Evolutionary conservation across 2,113 vertebrate genomes (phyloP), one percentile per base, ranked within the genome.

Genomic region (Panurus biarmicus): DNA sequence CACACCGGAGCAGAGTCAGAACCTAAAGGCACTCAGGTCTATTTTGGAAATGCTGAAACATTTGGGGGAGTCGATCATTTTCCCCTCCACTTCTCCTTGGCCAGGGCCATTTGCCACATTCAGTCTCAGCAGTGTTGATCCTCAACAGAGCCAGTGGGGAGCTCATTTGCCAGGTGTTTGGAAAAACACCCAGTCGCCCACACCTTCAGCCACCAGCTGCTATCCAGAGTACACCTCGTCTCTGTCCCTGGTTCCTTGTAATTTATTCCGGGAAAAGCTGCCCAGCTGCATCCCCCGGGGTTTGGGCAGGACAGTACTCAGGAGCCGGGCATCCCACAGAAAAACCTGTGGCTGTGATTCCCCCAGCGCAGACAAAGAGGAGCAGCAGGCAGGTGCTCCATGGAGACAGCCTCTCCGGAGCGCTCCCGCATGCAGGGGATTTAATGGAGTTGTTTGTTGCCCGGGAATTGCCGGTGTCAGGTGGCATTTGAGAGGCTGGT

Each of bases 381-480:
- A 95, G 87, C 84, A 65, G 77, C 94, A 74, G 94, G 81, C 75
- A 70, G 95, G 80, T 66, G 91, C 91, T 87, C 91, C 81, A 70
- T 75, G 85, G 95, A 89, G 91, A 87, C 88, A 22, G 90, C 26
- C 74, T 33, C 94, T 80, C 48, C 18, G 0, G 64, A 80, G 82
- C 35, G 1, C 20, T 65, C 92, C 31, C 8, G 14, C 93, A 53
- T 6, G 86, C 86, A n/a, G 10, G 38, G 88, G 20, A 78, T 82
- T 47, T 66, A 82, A 96, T 45, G 56, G 94, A 89, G 85, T 72
- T 93, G 86, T 62, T 95, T 93, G 86, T 73, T 87, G 87, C 31
- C 69, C 81, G 3, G 74, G 75, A 60, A 60, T 36, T 74, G 79
- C 33, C 33, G 29, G 72, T 15, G 53, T 18, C 82, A 86, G 91